phyloP scores from a whole-genome alignment of 2,888 invertebrate genomes.

The Rotaria sp. region DNA sequence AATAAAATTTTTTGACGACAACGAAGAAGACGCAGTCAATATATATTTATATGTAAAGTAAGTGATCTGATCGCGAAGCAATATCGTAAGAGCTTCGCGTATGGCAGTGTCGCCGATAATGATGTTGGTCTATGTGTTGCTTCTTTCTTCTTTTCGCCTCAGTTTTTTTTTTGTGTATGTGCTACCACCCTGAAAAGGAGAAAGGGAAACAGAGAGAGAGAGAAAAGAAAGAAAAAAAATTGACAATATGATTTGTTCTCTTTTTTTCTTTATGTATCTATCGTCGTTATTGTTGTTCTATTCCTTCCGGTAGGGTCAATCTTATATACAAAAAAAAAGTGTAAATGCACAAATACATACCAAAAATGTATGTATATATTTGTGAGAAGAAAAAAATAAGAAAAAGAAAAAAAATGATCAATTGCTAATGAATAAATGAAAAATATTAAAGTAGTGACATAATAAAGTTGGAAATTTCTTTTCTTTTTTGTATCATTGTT shows the following conservation, averaged over 20 bases:
- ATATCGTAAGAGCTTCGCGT: background rate
- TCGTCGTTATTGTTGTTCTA: background rate
- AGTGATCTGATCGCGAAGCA: conserved; percentile 19
- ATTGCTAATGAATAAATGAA: background rate
- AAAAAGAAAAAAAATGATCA: background rate
- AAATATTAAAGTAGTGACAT: too few species aligned
- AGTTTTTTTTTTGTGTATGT: background rate
- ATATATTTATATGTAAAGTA: background rate
- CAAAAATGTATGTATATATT: background rate
- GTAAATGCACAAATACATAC: background rate
- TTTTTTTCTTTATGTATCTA: background rate
- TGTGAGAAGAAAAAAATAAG: background rate
- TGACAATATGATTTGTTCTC: conserved; percentile 15
- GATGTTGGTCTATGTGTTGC: background rate
- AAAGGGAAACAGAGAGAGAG: background rate
- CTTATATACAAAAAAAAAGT: background rate
- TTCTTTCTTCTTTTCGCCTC: conserved; percentile 22
- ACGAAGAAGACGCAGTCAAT: background rate
- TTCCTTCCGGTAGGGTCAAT: background rate
- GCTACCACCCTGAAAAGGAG: background rate
- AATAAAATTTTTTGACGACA: conserved; percentile 12
- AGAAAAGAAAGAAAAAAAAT: background rate
- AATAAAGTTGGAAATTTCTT: too few species aligned
- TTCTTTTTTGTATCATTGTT: too few species aligned
- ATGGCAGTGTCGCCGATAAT: conserved; percentile 14